Conservation (phyloP, 2,888 invertebrate species). For the Stenodera caucasica region DNA sequence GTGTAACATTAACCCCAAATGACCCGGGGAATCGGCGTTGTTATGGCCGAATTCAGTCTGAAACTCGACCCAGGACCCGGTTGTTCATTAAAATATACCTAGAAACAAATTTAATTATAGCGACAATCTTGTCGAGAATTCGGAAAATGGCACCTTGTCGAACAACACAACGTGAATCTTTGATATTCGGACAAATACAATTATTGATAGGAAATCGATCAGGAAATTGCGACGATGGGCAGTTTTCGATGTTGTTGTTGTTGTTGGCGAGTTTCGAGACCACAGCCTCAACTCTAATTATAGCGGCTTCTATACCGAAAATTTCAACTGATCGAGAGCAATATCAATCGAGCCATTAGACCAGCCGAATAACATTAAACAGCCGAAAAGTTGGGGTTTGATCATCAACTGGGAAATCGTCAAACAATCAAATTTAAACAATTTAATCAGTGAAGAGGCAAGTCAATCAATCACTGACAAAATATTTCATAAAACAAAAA, state of each 20-base stretch:
- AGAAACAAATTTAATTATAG: constrained; percentile 23
- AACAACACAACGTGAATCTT: no score
- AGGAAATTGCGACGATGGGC: no score
- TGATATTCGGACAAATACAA: no score
- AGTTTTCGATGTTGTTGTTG: no score
- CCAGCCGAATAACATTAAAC: neutral
- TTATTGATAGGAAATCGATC: no score
- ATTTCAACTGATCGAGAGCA: no score
- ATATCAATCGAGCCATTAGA: neutral
- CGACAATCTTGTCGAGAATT: constrained; percentile 12
- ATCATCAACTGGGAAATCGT: neutral
- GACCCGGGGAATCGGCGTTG: constrained; percentile 24
- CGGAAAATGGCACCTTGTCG: neutral
- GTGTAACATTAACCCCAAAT: constrained; percentile 27
- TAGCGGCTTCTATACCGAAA: no score
- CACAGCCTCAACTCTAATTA: no score
- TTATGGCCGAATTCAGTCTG: constrained; percentile 16
- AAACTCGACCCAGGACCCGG: constrained; percentile 20
- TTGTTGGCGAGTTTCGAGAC: no score
- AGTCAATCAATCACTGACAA: constrained; percentile 1
- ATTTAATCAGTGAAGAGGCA: neutral
- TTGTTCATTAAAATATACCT: constrained; percentile 26
- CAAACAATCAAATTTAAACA: neutral
- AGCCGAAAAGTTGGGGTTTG: neutral
- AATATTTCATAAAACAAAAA: neutral